phyloP scores from a whole-genome alignment of 2,113 vertebrate species.

The Puntigrus tetrazona region DNA sequence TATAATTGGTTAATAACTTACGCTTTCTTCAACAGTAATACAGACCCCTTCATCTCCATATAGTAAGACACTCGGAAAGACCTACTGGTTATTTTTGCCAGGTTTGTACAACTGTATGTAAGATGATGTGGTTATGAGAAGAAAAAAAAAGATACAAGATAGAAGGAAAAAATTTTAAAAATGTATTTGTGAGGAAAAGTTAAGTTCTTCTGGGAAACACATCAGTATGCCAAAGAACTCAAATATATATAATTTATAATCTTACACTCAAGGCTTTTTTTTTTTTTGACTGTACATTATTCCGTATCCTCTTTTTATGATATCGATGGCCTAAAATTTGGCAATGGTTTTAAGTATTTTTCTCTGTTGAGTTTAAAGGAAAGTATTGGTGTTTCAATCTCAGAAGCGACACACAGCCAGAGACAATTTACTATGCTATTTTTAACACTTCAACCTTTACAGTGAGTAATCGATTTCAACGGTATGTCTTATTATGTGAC shows the following conservation, averaged over 20 bases:
- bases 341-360: background rate
- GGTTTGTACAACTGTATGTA: too few relatives aligned
- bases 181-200: too few relatives aligned
- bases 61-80: too few relatives aligned
- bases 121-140: too few relatives aligned
- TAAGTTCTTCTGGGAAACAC: too few relatives aligned
- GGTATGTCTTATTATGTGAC: background rate
- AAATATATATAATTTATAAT: background rate
- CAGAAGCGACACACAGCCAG: background rate
- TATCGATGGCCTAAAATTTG: background rate
- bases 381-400: background rate
- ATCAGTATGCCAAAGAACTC: too few relatives aligned
- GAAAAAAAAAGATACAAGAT: too few relatives aligned
- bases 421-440: background rate
- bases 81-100: too few relatives aligned
- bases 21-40: too few relatives aligned
- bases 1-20: too few relatives aligned
- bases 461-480: slow-evolving; percentile 2
- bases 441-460: slow-evolving; percentile 1
- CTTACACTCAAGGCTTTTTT: background rate
- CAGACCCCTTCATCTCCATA: too few relatives aligned
- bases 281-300: background rate
- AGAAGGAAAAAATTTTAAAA: too few relatives aligned
- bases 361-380: background rate
- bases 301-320: background rate